Evolutionary conservation across 2,888 invertebrate species (phyloP).

Genomic region (Oligia strigilis): DNA sequence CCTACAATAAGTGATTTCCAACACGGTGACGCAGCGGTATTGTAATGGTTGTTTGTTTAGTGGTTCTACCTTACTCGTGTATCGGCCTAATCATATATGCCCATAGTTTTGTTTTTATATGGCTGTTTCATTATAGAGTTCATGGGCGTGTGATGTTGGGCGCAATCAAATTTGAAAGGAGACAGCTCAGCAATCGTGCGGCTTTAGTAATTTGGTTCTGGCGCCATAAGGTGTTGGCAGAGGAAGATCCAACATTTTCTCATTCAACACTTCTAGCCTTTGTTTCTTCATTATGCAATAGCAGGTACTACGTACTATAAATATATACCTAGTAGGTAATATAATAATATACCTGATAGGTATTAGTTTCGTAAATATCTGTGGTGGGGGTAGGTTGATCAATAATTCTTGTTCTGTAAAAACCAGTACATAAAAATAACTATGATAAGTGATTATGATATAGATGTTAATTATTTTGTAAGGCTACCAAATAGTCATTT

Average conservation of each 20-base stretch:
- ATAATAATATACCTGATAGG: too few relatives aligned
- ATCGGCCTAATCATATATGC: slow-evolving; percentile 90
- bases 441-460: too few relatives aligned
- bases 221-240: slow-evolving; percentile 87
- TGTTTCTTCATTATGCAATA: slow-evolving; percentile 33
- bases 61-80: slow-evolving; percentile 90
- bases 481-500: background rate
- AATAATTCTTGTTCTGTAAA: background rate
- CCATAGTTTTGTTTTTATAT: slow-evolving; percentile 90
- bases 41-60: slow-evolving; percentile 90
- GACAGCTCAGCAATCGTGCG: slow-evolving; percentile 86
- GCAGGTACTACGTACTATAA: background rate
- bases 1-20: slow-evolving; percentile 90
- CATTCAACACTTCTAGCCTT: slow-evolving; percentile 71
- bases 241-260: slow-evolving; percentile 75
- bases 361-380: background rate
- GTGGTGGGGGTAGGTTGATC: too few relatives aligned
- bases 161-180: slow-evolving; percentile 90
- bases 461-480: too few relatives aligned
- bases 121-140: slow-evolving; percentile 89
- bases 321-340: background rate
- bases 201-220: slow-evolving; percentile 86
- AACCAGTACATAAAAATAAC: background rate
- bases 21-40: slow-evolving; percentile 88
- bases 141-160: slow-evolving; percentile 90